These are phyloP conservation scores for Silurus asotus DNA, from an alignment of 2,113 vertebrate genomes.

Conservation along the genomic window DNA sequence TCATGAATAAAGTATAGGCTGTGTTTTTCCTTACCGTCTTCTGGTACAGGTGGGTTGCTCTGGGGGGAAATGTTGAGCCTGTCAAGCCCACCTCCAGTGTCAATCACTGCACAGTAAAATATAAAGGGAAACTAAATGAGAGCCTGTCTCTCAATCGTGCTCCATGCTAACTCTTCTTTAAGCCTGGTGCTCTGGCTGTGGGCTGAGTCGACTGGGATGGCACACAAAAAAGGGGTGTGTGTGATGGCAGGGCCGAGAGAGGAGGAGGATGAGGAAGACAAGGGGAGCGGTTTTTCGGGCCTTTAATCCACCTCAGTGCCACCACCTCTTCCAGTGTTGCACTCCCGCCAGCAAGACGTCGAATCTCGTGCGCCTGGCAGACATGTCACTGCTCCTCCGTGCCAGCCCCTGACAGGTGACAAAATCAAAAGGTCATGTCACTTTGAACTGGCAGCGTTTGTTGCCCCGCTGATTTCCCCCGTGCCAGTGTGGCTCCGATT, in stretches of 20 bases:
- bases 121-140: constrained; percentile 64
- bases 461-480: constrained; percentile 93
- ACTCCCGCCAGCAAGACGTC: constrained; percentile 48
- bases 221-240: constrained; percentile 20
- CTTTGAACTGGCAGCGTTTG: constrained; percentile 94
- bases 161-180: constrained; percentile 40
- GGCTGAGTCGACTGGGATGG: constrained; percentile 46
- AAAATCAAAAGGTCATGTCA: constrained; percentile 98
- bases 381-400: constrained; percentile 68
- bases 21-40: constrained; percentile 44
- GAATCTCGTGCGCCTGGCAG: constrained; percentile 60
- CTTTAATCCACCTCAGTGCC: constrained; percentile 57
- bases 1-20: constrained; percentile 63
- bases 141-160: constrained; percentile 45
- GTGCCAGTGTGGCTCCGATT: constrained; percentile 74
- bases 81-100: constrained; percentile 55
- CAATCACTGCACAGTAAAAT: constrained; percentile 52
- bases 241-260: constrained; percentile 42
- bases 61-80: constrained; percentile 48
- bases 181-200: constrained; percentile 37
- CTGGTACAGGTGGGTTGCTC: constrained; percentile 56
- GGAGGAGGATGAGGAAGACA: constrained; percentile 39
- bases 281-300: constrained; percentile 42
- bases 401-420: constrained; percentile 90
- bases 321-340: constrained; percentile 46